A percentile compares a stretch with the other conserved stretches of the same genome.
phyloP scores from a whole-genome alignment of 2,113 vertebrate genomes.

The Saiga tatarica region DNA sequence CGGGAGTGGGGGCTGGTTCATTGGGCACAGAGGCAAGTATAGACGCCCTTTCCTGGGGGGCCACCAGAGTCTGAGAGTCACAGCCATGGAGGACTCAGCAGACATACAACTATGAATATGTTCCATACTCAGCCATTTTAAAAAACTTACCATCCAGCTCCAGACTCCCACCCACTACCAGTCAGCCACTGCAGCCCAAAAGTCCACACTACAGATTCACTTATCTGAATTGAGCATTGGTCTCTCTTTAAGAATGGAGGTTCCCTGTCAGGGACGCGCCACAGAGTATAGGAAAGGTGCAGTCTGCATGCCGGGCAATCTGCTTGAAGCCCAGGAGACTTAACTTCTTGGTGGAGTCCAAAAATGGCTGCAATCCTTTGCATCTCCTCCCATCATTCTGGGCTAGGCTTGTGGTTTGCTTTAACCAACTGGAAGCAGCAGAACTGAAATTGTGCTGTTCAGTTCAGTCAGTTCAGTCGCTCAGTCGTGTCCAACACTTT shows the following conservation, averaged over 20 bases:
- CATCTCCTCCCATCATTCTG: background rate
- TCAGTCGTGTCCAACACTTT: too few relatives aligned
- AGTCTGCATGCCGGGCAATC: background rate
- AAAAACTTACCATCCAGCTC: background rate
- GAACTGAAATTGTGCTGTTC: background rate
- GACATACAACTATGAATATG: background rate
- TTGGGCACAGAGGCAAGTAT: background rate
- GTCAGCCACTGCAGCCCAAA: background rate
- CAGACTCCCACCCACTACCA: background rate
- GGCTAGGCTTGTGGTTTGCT: background rate
- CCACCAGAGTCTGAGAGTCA: background rate
- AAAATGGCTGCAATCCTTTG: background rate
- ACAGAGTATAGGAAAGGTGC: too few relatives aligned
- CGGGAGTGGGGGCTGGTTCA: accelerated
- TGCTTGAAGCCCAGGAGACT: background rate
- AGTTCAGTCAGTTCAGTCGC: too few relatives aligned
- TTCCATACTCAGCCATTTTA: background rate
- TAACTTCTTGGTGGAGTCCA: background rate
- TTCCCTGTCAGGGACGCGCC: accelerated
- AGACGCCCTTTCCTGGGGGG: background rate
- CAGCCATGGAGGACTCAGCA: background rate
- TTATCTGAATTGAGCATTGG: background rate
- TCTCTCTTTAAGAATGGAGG: background rate
- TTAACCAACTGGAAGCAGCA: background rate
- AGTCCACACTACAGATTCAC: background rate